Evolutionary conservation across 2,797 vertebrate species (phyloP).

Genomic region (Geotrypetes seraphini): DNA sequence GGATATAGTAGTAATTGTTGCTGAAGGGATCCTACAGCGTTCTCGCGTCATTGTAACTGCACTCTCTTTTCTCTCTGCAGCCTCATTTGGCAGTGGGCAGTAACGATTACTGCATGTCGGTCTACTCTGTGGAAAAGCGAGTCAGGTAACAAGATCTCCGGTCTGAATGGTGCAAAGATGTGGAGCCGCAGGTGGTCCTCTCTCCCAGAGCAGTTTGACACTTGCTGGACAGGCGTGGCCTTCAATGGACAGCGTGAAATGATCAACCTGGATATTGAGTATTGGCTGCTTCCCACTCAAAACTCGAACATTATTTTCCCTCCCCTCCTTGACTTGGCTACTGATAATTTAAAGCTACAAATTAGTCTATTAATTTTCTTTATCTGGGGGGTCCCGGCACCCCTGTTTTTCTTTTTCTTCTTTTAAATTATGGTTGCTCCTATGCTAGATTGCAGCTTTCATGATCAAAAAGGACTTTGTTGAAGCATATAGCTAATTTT

Average conservation of each 20-base stretch:
- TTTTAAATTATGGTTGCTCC: conserved; percentile 20
- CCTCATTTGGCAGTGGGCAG: conserved; percentile 93
- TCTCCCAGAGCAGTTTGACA: neutral
- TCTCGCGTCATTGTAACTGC: neutral
- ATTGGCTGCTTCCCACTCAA: conserved; percentile 72
- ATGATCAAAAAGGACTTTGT: no score
- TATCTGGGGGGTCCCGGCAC: no score
- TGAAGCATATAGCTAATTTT: no score
- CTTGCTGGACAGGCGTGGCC: conserved; percentile 32
- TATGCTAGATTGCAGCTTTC: no score
- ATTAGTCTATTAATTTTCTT: conserved; percentile 10
- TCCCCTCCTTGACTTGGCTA: conserved; percentile 33
- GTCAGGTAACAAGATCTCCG: conserved; percentile 96
- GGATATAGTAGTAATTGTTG: no score
- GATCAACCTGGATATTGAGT: conserved; percentile 71
- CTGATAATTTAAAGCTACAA: conserved; percentile 34
- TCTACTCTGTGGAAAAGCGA: conserved; percentile 94
- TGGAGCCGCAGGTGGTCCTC: no score
- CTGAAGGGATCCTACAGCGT: no score
- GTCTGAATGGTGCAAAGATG: no score
- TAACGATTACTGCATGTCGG: conserved; percentile 98
- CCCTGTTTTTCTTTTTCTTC: neutral
- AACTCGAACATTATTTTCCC: conserved; percentile 44
- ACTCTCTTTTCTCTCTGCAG: conserved; percentile 33
- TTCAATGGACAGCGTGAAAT: conserved; percentile 74